A percentile compares a stretch with the other conserved stretches of the same genome.
phyloP scores from a whole-genome alignment of 92 coral and sea anemone species.

The Phenganax stokvisi region DNA sequence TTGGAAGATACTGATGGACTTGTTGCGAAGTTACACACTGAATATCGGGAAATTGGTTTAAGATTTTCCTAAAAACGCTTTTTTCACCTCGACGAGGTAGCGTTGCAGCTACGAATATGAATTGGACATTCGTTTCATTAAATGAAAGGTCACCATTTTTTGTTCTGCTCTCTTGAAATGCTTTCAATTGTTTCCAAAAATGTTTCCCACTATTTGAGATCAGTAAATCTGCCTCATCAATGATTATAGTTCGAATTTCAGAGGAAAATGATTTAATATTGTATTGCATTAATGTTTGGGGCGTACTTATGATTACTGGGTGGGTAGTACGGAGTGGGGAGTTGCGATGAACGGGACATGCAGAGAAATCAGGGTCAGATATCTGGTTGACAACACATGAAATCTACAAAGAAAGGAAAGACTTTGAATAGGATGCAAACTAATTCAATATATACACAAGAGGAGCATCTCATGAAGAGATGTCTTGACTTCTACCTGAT shows the following conservation, averaged over 20 bases:
- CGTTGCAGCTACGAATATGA: conserved; percentile 91
- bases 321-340: conserved; percentile 59
- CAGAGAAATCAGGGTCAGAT: conserved; percentile 52
- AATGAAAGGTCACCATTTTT: neutral
- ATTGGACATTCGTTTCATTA: conserved; percentile 43
- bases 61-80: conserved; percentile 62
- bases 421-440: neutral
- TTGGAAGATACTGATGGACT: conserved; percentile 72
- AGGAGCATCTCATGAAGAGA: no score
- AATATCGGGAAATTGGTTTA: conserved; percentile 63
- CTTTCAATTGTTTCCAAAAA: conserved; percentile 67
- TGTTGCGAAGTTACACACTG: conserved; percentile 49
- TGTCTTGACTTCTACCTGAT: conserved; percentile 53
- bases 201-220: conserved; percentile 71
- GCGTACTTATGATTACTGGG: conserved; percentile 81
- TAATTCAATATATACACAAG: neutral
- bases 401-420: conserved; percentile 45
- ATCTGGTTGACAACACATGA: conserved; percentile 63
- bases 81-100: conserved; percentile 77
- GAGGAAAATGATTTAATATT: conserved; percentile 48
- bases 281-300: conserved; percentile 69
- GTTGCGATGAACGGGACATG: conserved; percentile 71
- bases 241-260: conserved; percentile 52
- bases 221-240: conserved; percentile 84
- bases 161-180: conserved; percentile 41